phyloP scores from a whole-genome alignment of 2,113 vertebrate genomes.

The Dromas ardeola region DNA sequence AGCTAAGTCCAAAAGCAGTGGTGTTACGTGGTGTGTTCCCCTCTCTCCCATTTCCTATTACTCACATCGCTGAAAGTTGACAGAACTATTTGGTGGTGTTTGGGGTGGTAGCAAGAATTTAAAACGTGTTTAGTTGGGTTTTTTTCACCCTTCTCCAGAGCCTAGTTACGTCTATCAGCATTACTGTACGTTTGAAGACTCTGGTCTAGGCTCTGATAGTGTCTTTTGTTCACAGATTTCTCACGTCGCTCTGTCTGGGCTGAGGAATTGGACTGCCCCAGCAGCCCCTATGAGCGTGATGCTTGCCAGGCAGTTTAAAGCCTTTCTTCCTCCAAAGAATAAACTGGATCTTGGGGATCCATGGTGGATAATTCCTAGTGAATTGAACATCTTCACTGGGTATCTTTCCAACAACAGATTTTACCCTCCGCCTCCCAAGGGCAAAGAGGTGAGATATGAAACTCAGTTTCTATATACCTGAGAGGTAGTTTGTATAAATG shows the following conservation, averaged over 20 bases:
- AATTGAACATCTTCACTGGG: conserved; percentile 93
- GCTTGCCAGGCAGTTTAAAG: conserved; percentile 86
- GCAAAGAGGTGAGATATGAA: conserved; percentile 87
- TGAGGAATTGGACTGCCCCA: conserved; percentile 88
- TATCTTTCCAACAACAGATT: conserved; percentile 96
- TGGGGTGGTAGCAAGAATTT: background rate
- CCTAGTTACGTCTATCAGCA: background rate
- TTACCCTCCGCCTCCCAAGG: conserved; percentile 88
- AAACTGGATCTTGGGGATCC: conserved; percentile 84
- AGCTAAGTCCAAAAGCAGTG: background rate
- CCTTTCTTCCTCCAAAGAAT: conserved; percentile 88
- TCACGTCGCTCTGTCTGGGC: conserved; percentile 86
- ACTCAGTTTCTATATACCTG: fast-evolving
- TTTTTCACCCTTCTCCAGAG: background rate
- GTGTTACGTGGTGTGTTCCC: fast-evolving
- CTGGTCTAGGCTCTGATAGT: background rate
- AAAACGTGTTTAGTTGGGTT: background rate
- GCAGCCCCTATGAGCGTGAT: conserved; percentile 75
- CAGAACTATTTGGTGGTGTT: background rate
- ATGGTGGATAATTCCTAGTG: conserved; percentile 95
- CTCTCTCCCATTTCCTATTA: background rate
- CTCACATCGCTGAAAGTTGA: background rate
- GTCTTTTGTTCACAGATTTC: conserved; percentile 79
- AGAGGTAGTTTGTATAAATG: background rate
- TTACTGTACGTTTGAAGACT: background rate